Base-by-base conservation (phyloP, 2,888 invertebrate species). In the Nomada flava region DNA sequence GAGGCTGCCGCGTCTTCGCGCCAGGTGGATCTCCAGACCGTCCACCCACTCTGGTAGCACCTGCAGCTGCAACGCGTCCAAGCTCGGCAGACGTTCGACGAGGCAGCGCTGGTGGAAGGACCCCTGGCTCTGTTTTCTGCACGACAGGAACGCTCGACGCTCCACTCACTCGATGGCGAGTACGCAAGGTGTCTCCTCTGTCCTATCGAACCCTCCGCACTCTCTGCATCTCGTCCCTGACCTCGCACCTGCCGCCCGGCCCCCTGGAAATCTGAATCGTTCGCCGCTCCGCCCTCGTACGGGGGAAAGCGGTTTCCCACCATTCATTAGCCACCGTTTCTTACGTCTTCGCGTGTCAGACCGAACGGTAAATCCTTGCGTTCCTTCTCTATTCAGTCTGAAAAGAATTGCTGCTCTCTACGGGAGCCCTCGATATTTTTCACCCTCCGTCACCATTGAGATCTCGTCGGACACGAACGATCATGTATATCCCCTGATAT, bases 111-210 rank as follows among this genome's bases (percentile, higher is more conserved):
- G 91, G 88, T 90, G 91, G 91, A 87, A 84, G 62, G 80, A 83
- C 5, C 87, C 86, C 3, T 91, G 90, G 88, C 70, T 84, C 1
- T 90, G 88, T 68, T 86, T 91, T 53, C 87, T 83, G 47, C 86
- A 88, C n/a, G 84, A 89, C 26, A 85, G 75, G n/a, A 84, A 86
- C 7, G 71, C 84, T 62, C 91, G 89, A 69, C 90, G 89, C 18
- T 92, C 92, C 42, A 90, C 89, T 67, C 92, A 93, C 91, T 92
- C 93, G 89, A 93, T 92, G 93, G 93, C 92, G 91, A 93, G 93
- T 92, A 93, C 92, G 87, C 93, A 93, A 93, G 93, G 93, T 93
- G 90, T 91, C 88, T 76, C 82, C 65, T 88, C 81, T 76, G 82
- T 75, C 86, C 86, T 85, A 84, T 52, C 29, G 65, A 81, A 55